Evolutionary conservation across 2,888 invertebrate genomes (phyloP), one percentile per base, ranked within the genome.

Genomic region (Acanthoscelides obtectus): DNA sequence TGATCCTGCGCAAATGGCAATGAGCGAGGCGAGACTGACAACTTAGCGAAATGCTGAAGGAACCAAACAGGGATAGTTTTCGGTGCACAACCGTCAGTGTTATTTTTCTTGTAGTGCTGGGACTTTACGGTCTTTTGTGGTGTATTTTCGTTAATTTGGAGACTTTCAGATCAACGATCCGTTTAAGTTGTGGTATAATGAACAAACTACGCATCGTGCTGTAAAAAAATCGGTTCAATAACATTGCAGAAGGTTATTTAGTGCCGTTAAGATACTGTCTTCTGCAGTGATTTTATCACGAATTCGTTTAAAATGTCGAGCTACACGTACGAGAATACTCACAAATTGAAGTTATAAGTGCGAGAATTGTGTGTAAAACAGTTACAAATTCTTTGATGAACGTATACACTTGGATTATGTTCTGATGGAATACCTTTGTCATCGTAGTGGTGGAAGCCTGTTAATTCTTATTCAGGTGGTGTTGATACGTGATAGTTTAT

Each of bases 401-500:
- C 75, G 76, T 69, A 72, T 72, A 69, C 67, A 64, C 64, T 65
- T 72, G 69, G 73, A 75, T 76, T 77, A 82, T 83, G 82, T 78
- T 83, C 84, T 84, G 82, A 85, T 85, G 85, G 85, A 85, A 85
- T 81, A 84, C 83, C 81, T 81, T 80, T 81, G 79, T 81, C 81
- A 77, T 79, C 79, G 78, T 81, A 81, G 79, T 77, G 76, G 76
- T 80, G 81, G 79, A 79, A 81, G 81, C 81, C 80, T 80, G 80
- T 76, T 80, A 78, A 73, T 72, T 71, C 71, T 73, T 73, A 73
- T 75, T 74, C 76, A 76, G 73, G 75, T 74, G 67, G 84, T 84
- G 83, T 81, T 79, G 75, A 81, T 83, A 76, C 79, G 79, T 80
- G 81, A 82, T 81, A 80, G 80, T 81, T 80, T 80, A 78, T 79